Base-by-base conservation (phyloP, 2,113 vertebrate species). In the Hippoglossus stenolepis region DNA sequence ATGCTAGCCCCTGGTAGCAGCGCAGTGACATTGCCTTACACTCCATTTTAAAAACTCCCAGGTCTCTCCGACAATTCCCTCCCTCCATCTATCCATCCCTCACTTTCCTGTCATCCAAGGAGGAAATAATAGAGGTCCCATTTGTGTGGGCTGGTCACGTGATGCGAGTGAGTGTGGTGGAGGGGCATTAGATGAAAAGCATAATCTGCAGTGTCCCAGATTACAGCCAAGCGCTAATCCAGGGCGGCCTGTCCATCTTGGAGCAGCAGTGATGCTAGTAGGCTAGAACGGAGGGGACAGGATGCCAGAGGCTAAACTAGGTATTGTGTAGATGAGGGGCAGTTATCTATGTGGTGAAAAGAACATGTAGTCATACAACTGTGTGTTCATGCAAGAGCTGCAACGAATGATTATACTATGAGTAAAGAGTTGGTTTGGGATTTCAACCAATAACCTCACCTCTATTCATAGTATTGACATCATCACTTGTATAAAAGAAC, bases 191-290 rank as follows among this genome's bases (percentile, higher is more conserved):
- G 85, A 87, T 86, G 79, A 88, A 86, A 88, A 86, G 82, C 74
- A 73, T 94, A 95, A 94, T 95, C 94, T 92, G 91, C 87, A 80
- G 84, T 92, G 94, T 85, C 93, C 93, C 91, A 94, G 94, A 95
- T 95, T 95, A 93, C 78, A 86, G 87, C 20, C 26, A 59, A 79
- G 83, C 70, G 3, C 73, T 94, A 94, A 94, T 94, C 92, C 91
- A 82, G 80, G 35, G 73, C 77, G 75, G 88, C 72, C 88, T 5
- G 84, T 80, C 83, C 72, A 64, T 59, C 65, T 78, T 64, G 40
- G 69, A 81, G 85, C 64, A 71, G 82, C 57, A 65, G 82, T 87
- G 82, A 79, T 85, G 89, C 86, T 84, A 84, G 79, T 76, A 84
- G 85, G 66, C 59, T 74, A 62, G 24, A 83, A 73, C 31, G 65